Evolutionary conservation across 2,888 invertebrate genomes (phyloP).

Genomic region (Adelognathus sp.): DNA sequence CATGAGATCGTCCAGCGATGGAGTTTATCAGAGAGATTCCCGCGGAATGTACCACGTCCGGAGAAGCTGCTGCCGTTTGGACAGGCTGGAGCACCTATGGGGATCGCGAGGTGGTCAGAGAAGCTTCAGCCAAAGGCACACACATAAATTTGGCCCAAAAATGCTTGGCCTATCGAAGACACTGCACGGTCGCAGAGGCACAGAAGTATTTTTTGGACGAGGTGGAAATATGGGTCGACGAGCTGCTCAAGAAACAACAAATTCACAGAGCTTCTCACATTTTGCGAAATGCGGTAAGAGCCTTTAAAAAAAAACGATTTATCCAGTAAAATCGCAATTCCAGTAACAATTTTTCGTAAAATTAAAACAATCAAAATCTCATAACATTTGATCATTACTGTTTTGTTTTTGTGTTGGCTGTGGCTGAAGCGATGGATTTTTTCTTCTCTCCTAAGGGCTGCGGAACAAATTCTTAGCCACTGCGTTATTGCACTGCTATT

Average conservation of each 20-base stretch:
- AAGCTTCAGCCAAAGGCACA: slow-evolving; percentile 87
- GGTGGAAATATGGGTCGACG: slow-evolving; percentile 86
- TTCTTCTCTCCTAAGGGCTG: too few relatives aligned
- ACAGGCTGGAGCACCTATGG: slow-evolving; percentile 86
- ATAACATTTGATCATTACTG: too few relatives aligned
- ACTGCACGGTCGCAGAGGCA: slow-evolving; percentile 82
- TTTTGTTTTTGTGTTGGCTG: too few relatives aligned
- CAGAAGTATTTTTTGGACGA: slow-evolving; percentile 78
- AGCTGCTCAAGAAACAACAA: slow-evolving; percentile 85
- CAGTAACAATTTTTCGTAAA: too few relatives aligned
- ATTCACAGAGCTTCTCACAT: slow-evolving; percentile 86
- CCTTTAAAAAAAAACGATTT: not conserved
- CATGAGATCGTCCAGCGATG: slow-evolving; percentile 47
- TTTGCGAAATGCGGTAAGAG: slow-evolving; percentile 83
- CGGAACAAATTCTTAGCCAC: too few relatives aligned
- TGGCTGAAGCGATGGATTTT: too few relatives aligned
- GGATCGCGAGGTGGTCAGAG: slow-evolving; percentile 85
- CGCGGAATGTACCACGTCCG: slow-evolving; percentile 84
- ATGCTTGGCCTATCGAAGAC: slow-evolving; percentile 84
- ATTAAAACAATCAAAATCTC: too few relatives aligned
- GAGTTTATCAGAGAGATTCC: slow-evolving; percentile 74
- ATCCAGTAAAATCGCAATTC: too few relatives aligned
- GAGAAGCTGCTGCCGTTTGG: slow-evolving; percentile 85
- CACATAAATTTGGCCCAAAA: slow-evolving; percentile 84
- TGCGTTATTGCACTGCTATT: too few relatives aligned